Percentiles rank a stretch among this genome's conserved stretches.
Conservation (phyloP, 2,113 vertebrate species). For the Otolemur garnettii region DNA sequence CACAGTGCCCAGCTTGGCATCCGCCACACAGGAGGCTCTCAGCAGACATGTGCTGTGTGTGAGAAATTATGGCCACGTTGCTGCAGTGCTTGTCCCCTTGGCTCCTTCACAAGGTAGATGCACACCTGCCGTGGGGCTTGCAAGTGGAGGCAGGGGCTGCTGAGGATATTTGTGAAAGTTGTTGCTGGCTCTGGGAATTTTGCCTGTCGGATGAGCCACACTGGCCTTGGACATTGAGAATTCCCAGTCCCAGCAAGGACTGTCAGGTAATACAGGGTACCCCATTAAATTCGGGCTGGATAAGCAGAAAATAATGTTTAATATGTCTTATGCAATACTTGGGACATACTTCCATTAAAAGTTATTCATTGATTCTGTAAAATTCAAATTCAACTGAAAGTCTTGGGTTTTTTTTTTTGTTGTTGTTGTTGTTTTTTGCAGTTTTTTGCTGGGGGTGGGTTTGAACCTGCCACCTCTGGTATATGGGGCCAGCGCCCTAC, state of each 20-base stretch:
- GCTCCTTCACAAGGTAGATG: no score
- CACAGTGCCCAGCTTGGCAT: not conserved
- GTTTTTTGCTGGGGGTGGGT: no score
- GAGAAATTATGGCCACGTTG: not conserved
- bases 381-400: not conserved
- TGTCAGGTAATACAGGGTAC: no score
- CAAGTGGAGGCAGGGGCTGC: not conserved
- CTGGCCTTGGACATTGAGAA: not conserved
- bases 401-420: not conserved
- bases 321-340: fast-evolving
- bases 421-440: no score
- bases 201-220: not conserved
- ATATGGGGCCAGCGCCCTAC: no score
- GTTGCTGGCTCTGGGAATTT: not conserved
- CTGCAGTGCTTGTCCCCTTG: fast-evolving
- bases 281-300: not conserved
- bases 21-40: not conserved
- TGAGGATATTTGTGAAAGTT: not conserved
- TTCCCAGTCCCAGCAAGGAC: not conserved
- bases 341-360: not conserved
- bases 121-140: not conserved
- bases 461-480: no score
- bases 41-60: fast-evolving
- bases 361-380: not conserved
- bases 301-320: no score